Conservation (phyloP, 2,113 vertebrate species). For the Capricornis sumatraensis region DNA sequence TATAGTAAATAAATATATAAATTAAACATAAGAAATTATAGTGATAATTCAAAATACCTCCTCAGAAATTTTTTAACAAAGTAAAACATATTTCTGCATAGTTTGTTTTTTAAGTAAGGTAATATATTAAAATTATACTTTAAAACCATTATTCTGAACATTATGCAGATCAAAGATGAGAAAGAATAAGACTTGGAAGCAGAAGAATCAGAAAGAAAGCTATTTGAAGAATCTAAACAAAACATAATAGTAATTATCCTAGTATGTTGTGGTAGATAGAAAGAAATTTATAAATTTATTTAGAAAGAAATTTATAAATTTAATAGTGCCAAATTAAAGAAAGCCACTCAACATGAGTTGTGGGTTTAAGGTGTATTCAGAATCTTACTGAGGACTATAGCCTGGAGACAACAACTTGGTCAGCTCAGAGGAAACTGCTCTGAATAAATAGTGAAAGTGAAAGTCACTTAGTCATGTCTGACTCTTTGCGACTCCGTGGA, state of each 20-base stretch:
- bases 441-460: neutral
- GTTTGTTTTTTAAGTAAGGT: neutral
- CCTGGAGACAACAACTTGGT: neutral
- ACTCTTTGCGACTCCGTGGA: fast-evolving
- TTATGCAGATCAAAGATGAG: neutral
- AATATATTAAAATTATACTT: neutral
- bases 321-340: neutral
- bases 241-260: neutral
- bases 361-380: neutral
- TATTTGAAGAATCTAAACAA: neutral
- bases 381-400: neutral
- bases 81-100: neutral
- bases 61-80: neutral
- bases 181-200: neutral
- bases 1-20: neutral
- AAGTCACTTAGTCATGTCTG: neutral
- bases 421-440: neutral
- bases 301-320: neutral
- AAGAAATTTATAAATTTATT: neutral
- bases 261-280: neutral
- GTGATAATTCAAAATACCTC: neutral
- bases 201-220: neutral
- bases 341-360: neutral
- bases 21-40: neutral
- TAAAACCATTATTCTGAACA: neutral